Conservation (phyloP, 1,140 invertebrate genomes). For the Acromyrmex charruanus region DNA sequence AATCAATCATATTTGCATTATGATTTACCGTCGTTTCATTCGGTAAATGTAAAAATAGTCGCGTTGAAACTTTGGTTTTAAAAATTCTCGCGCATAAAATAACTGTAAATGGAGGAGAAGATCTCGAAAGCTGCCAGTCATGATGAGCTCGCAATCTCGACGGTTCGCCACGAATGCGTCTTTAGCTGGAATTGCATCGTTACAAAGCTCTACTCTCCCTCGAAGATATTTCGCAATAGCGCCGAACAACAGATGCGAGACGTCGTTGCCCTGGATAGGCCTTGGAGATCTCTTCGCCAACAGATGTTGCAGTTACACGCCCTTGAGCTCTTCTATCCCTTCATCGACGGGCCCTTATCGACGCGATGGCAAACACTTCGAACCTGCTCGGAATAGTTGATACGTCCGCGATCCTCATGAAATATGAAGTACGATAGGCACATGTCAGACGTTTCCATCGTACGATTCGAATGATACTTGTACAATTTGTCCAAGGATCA, state of each 20-base stretch:
- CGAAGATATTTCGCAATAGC: constrained; percentile 54
- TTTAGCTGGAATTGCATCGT: constrained; percentile 30
- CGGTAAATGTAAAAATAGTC: background rate
- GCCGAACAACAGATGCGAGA: constrained; percentile 70
- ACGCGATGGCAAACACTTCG: constrained; percentile 75
- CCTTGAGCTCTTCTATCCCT: constrained; percentile 48
- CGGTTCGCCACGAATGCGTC: constrained; percentile 2
- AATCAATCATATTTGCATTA: background rate
- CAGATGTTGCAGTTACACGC: constrained; percentile 78
- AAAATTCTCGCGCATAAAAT: constrained; percentile 30
- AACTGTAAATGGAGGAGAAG: background rate
- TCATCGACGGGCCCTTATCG: constrained; percentile 69
- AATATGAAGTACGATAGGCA: constrained; percentile 77
- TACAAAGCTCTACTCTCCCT: constrained; percentile 29
- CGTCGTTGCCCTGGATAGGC: constrained; percentile 62
- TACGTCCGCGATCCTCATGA: constrained; percentile 77
- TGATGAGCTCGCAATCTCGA: constrained; percentile 55
- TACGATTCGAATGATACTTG: constrained; percentile 9
- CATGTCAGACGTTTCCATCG: constrained; percentile 48
- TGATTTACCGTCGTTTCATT: background rate
- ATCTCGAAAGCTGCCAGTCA: constrained; percentile 54
- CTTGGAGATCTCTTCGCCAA: constrained; percentile 64
- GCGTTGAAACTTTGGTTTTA: background rate
- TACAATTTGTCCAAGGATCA: constrained; percentile 71
- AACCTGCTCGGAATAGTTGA: constrained; percentile 77